phyloP scores from a whole-genome alignment of 2,797 vertebrate genomes.

The Pampus argenteus region DNA sequence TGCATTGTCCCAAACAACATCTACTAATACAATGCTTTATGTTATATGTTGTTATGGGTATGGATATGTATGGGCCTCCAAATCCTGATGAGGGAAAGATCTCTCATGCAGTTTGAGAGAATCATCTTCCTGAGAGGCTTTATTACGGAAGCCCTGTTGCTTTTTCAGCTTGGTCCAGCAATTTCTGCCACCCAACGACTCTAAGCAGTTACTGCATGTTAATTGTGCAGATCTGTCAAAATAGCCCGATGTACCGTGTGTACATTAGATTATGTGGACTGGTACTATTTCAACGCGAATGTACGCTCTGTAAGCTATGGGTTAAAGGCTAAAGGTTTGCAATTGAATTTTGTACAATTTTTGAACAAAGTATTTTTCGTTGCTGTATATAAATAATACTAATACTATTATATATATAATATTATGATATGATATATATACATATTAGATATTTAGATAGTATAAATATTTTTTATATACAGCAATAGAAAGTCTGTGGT shows the following conservation, averaged over 20 bases:
- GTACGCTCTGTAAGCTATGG: too few relatives aligned
- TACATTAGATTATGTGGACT: not conserved
- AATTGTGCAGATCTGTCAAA: not conserved
- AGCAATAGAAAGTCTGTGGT: too few relatives aligned
- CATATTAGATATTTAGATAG: too few relatives aligned
- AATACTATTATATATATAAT: too few relatives aligned
- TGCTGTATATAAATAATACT: too few relatives aligned
- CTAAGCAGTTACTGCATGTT: slow-evolving; percentile 16
- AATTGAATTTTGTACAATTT: too few relatives aligned
- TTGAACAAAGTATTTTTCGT: too few relatives aligned
- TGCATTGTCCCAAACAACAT: not conserved
- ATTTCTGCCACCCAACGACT: slow-evolving; percentile 55
- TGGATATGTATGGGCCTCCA: not conserved
- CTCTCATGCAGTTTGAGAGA: not conserved
- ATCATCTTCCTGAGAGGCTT: not conserved
- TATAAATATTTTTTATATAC: too few relatives aligned
- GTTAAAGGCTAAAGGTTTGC: too few relatives aligned
- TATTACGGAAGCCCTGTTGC: rapidly evolving
- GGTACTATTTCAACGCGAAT: not conserved
- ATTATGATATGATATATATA: too few relatives aligned
- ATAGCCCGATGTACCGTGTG: not conserved
- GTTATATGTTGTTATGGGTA: not conserved
- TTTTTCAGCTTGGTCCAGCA: not conserved
- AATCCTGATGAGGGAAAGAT: not conserved
- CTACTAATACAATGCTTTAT: not conserved